A percentile compares a stretch with the other conserved stretches of the same genome.
Conservation (phyloP, 2,797 vertebrate species). For the Cossypha niveicapilla region DNA sequence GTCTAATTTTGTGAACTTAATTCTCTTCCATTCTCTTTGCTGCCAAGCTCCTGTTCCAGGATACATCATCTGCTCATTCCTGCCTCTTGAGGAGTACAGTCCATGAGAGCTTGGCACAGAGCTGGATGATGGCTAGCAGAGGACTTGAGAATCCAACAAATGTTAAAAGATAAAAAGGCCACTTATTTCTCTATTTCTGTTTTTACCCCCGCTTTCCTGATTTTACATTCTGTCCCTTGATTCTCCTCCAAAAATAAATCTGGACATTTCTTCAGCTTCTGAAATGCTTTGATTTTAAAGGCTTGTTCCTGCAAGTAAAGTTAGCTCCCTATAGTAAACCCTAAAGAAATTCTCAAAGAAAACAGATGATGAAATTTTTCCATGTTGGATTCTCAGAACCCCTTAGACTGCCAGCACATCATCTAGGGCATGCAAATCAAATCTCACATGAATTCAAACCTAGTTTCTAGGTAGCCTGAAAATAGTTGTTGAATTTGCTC, state of each 20-base stretch:
- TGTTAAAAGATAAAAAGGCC: neutral
- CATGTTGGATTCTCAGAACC: neutral
- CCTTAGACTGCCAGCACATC: neutral
- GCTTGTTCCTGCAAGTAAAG: neutral
- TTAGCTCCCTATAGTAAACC: neutral
- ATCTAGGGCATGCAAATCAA: neutral
- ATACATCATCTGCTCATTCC: neutral
- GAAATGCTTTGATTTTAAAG: slow-evolving; percentile 16
- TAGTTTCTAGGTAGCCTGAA: neutral
- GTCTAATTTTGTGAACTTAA: neutral
- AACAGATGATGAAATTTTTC: neutral
- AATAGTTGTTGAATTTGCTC: neutral
- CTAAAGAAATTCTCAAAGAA: neutral
- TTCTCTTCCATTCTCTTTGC: neutral
- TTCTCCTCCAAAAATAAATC: slow-evolving; percentile 24
- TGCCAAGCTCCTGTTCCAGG: neutral
- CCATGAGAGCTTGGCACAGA: neutral
- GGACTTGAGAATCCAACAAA: neutral
- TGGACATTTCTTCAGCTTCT: neutral
- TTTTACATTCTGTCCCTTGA: neutral
- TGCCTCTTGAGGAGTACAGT: neutral
- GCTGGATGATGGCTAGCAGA: neutral
- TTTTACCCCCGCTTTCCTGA: neutral
- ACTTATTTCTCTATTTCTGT: neutral
- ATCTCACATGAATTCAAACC: neutral